These are phyloP conservation scores for Myiopsitta monachus DNA, from an alignment of 2,113 vertebrate genomes.

Conservation along the genomic window DNA sequence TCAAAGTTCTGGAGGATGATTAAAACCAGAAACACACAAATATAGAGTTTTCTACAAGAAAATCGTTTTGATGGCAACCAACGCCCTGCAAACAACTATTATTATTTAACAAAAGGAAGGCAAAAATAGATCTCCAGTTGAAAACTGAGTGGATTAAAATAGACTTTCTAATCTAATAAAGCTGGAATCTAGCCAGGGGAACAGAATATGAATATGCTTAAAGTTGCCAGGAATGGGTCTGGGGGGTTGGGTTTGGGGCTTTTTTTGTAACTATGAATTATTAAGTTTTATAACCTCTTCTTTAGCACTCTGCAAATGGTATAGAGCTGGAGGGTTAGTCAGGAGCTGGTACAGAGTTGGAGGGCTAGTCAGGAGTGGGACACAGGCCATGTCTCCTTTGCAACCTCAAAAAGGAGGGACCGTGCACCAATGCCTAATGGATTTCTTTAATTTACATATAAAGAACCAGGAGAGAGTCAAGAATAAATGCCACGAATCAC, in stretches of 20 bases:
- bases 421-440: neutral
- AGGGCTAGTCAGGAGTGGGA: neutral
- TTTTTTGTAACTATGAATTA: neutral
- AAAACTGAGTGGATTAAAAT: neutral
- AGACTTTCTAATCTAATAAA: neutral
- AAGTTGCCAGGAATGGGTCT: neutral
- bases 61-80: neutral
- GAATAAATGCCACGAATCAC: neutral
- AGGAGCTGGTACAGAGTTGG: neutral
- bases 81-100: neutral
- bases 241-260: neutral
- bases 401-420: neutral
- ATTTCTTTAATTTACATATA: neutral
- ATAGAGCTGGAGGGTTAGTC: neutral
- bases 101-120: neutral
- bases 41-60: neutral
- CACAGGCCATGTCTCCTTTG: neutral
- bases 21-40: neutral
- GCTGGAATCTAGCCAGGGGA: neutral
- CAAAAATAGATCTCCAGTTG: constrained; percentile 11
- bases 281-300: neutral
- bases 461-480: neutral
- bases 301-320: neutral
- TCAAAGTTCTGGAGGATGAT: neutral
- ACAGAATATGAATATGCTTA: neutral